Evolutionary conservation across 2,888 invertebrate genomes (phyloP), one percentile per base, ranked within the genome.

Genomic region (Cerceris rybyensis): DNA sequence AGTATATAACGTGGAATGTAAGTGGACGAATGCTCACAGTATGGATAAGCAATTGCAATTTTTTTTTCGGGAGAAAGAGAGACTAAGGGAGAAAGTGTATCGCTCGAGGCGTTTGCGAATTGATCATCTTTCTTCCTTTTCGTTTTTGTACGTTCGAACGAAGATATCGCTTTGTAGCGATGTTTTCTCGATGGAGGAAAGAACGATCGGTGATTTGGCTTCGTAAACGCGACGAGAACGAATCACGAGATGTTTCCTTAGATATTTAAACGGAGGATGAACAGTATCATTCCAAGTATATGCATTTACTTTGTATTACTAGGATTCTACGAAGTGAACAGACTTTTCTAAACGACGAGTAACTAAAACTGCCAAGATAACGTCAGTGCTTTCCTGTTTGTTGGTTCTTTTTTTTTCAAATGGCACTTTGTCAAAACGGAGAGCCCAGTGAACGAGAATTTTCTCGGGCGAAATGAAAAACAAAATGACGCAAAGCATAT

Each of bases 221-320:
- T 82, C 68, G 79, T 28, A 65, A 66, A 70, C 77, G 81, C 68
- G 63, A 70, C 68, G 65, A 43, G n/a, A 54, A 39, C n/a, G 14
- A 49, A 13, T 11, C 9, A 69, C 7, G 58, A 7, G 13, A 46
- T 72, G 59, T 63, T 78, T 70, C 67, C 58, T 65, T 81, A 78
- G 81, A 28, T 64, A 28, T 49, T 71, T 79, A 81, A 85, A 78
- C 66, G 57, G 73, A 69, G 55, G 55, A 78, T 60, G 46, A 82
- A 86, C 86, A 82, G 84, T 86, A 88, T 87, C 89, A 90, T 90
- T 90, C 90, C 90, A 89, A 87, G 87, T 86, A 82, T 86, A 88
- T 85, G 90, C 89, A 89, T 89, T 90, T 90, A 90, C 78, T 81
- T 87, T 83, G 78, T 84, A 85, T 81, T 75, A 70, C 66, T 82